Percentiles rank a stretch among this genome's conserved stretches.
Conservation (phyloP, 2,113 vertebrate genomes). For the Nesogale talazaci region DNA sequence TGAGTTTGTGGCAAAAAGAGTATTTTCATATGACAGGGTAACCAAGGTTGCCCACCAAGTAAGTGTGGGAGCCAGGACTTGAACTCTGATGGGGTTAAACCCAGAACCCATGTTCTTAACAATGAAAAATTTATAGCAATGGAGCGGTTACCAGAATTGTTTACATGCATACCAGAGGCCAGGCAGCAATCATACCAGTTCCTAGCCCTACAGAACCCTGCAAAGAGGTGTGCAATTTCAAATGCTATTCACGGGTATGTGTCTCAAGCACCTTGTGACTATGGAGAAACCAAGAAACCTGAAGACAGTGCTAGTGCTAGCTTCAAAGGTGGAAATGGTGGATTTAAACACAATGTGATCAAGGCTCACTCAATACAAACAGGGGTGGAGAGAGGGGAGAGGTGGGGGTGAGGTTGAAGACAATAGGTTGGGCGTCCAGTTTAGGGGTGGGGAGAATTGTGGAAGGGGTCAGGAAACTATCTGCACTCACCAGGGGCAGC, state of each 20-base stretch:
- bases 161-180: background rate
- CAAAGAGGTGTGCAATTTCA: constrained; percentile 14
- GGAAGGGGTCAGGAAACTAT: background rate
- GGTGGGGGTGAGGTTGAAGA: too few relatives aligned
- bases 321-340: background rate
- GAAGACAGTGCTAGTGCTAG: background rate
- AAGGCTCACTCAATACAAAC: background rate
- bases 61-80: background rate
- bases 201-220: constrained; percentile 19
- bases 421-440: too few relatives aligned
- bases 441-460: too few relatives aligned
- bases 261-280: background rate
- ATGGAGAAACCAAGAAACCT: background rate
- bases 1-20: too few relatives aligned
- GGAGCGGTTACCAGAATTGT: constrained; percentile 23
- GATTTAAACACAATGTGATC: background rate
- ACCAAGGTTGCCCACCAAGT: background rate
- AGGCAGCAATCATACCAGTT: constrained; percentile 15
- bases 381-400: background rate
- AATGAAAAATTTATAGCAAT: background rate
- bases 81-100: background rate
- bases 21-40: background rate
- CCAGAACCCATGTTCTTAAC: background rate
- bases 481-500: background rate
- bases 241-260: background rate